Evolutionary conservation across 2,797 vertebrate genomes (phyloP).

Genomic region (Vultur gryphus): DNA sequence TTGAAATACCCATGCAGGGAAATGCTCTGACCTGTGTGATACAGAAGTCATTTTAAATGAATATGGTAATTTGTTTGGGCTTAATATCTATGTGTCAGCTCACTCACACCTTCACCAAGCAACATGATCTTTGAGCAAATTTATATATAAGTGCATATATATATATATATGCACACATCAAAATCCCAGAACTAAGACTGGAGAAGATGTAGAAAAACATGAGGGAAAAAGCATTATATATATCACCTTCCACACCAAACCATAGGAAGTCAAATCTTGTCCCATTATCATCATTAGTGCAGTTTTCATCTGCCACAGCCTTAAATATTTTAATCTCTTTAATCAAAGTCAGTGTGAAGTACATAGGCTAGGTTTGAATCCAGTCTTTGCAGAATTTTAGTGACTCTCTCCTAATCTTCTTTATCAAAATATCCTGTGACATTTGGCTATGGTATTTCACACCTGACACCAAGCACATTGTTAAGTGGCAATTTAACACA

Average conservation of each 20-base stretch:
- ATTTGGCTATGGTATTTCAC: neutral
- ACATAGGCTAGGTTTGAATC: neutral
- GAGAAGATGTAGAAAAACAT: neutral
- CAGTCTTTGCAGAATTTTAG: neutral
- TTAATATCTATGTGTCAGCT: neutral
- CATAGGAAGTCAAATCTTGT: neutral
- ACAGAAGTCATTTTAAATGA: neutral
- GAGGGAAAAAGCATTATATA: neutral
- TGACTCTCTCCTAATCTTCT: neutral
- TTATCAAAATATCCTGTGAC: conserved; percentile 2
- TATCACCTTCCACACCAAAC: neutral
- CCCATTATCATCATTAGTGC: neutral
- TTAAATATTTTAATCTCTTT: neutral
- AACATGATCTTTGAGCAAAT: neutral
- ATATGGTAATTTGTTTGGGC: neutral
- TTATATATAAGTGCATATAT: neutral
- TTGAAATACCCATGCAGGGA: neutral
- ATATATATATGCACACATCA: neutral
- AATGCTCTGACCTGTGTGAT: neutral
- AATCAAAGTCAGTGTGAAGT: neutral
- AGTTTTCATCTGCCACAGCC: neutral
- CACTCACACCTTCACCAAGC: neutral
- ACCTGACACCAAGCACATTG: neutral
- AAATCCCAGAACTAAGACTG: neutral
- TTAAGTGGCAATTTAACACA: neutral